A percentile compares a stretch with the other conserved stretches of the same genome.
phyloP scores from a whole-genome alignment of 2,797 vertebrate genomes.

The Gadopsis bispinosus region DNA sequence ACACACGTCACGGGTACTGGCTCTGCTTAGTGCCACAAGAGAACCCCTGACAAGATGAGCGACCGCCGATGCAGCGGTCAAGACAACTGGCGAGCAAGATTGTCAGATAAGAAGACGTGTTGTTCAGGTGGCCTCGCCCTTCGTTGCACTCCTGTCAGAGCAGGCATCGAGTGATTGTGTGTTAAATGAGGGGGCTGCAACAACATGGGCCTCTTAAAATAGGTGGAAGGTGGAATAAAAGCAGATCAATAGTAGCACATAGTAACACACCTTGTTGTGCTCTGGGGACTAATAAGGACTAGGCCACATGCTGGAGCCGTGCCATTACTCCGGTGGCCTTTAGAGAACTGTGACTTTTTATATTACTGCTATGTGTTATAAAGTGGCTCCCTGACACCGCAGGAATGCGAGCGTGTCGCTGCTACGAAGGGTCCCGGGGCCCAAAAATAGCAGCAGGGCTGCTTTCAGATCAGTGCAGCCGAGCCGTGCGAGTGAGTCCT shows the following conservation, averaged over 20 bases:
- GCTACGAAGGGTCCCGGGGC: slow-evolving; percentile 57
- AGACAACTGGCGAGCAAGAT: neutral
- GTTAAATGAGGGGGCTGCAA: neutral
- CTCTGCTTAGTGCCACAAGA: neutral
- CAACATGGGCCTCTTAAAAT: neutral
- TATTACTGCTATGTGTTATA: neutral
- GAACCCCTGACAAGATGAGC: neutral
- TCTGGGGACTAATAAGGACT: neutral
- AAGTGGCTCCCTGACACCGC: slow-evolving; percentile 51
- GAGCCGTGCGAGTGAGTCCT: slow-evolving; percentile 54
- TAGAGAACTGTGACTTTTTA: neutral
- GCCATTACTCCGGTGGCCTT: neutral
- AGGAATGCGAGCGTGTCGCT: slow-evolving; percentile 65
- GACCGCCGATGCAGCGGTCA: neutral
- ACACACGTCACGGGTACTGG: neutral
- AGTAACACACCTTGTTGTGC: neutral
- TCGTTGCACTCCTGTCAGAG: no score
- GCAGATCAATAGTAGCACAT: neutral
- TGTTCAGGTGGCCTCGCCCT: neutral
- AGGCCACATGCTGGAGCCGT: neutral
- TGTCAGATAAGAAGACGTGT: neutral
- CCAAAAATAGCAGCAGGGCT: slow-evolving; percentile 77
- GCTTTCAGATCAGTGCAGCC: slow-evolving; percentile 49
- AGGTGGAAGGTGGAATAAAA: neutral
- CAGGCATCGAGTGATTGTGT: neutral